phyloP scores from a whole-genome alignment of 2,888 invertebrate genomes.

The Napeogenes sylphis region DNA sequence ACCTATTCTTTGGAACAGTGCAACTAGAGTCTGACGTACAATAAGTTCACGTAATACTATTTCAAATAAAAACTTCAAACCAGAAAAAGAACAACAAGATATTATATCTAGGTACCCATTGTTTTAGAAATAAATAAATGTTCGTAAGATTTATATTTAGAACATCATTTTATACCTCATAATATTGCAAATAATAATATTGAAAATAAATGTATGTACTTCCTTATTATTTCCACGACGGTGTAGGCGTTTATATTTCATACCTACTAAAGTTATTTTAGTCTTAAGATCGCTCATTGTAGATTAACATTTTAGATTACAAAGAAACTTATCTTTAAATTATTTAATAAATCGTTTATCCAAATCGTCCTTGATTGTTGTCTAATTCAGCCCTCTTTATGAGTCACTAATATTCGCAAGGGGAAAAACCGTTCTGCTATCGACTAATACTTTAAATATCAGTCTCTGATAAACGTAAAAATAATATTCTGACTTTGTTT shows the following conservation, averaged over 20 bases:
- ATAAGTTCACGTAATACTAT: too few species aligned
- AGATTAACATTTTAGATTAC: not conserved
- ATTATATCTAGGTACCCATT: too few species aligned
- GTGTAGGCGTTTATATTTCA: constrained; percentile 1
- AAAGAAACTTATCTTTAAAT: not conserved
- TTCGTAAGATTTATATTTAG: not conserved
- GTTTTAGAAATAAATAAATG: too few species aligned
- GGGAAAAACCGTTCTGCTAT: constrained; percentile 2
- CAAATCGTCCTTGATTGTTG: not conserved
- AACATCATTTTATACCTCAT: not conserved
- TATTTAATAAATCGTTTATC: not conserved
- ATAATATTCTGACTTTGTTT: not conserved
- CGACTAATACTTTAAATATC: constrained; percentile 2
- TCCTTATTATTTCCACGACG: not conserved
- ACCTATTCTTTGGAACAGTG: too few species aligned
- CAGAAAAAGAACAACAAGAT: too few species aligned
- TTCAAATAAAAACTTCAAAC: too few species aligned
- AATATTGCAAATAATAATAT: constrained; percentile 1
- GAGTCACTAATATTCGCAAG: constrained; percentile 4
- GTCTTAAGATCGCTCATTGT: not conserved
- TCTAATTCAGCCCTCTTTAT: constrained; percentile 6
- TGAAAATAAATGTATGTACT: constrained; percentile 1
- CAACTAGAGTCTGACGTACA: too few species aligned
- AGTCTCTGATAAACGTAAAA: not conserved
- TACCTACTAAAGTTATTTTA: constrained; percentile 3